Base-by-base conservation (phyloP, 2,797 vertebrate species). In the Labeo calbasu region DNA sequence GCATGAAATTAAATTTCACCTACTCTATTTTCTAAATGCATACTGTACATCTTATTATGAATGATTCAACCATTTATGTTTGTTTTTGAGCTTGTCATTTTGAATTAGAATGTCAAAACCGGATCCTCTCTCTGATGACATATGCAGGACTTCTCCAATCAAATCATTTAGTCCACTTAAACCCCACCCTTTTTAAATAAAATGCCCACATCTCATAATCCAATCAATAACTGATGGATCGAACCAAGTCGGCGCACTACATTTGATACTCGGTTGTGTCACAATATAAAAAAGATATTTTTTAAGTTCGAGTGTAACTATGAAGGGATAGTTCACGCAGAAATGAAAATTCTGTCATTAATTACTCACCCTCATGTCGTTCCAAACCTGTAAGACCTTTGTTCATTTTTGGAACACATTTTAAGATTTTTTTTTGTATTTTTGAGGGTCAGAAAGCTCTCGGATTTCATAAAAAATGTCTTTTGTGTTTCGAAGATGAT, bases 111-210 rank as follows among this genome's bases (percentile, higher is more conserved):
- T 43, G 36, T 76, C 21, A 36, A 36, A 32, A 32, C 28, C 28
- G 28, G 28, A 36, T 23, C 19, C 40, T 53, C 25, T 53, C 17
- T 21, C 48, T 51, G 70, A 50, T 51, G 71, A 63, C 13, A 28
- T 73, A 73, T 53, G 25, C 50, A 55, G 71, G 28, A 55, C 11
- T 75, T 53, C 17, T 55, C 71, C 50, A 36, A 75, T 55, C 17
- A 75, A n/a, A 36, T 55, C 1, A 75, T 75, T 75, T 75, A 55
- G 11, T 36, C 28, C 19, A 32, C 50, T 36, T 55, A 55, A 75
- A 55, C 28, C 25, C 50, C 5, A 0, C 28, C 32, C 32, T 36
- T 36, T 36, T 36, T 36, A 5, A 36, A 36, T 36, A 36, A 36
- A 36, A 36, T 5, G 4, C 28, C 50, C 46, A 28, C 5, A 32